Base-by-base conservation (phyloP, 2,797 vertebrate genomes). In the Varecia variegata region DNA sequence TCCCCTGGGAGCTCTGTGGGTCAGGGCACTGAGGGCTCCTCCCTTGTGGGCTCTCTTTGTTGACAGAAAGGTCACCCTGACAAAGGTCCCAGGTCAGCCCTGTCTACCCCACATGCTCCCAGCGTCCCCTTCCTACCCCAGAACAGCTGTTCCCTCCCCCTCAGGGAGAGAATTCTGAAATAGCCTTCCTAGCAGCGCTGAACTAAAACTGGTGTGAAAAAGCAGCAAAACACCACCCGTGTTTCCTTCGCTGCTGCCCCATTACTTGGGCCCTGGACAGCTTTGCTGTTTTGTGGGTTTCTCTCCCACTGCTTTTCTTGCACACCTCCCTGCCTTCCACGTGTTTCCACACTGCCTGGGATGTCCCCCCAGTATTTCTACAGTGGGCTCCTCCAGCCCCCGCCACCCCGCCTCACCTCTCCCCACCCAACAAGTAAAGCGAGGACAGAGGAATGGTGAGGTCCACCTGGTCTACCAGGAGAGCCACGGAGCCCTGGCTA, bases 181-280 rank as follows among this genome's bases (percentile, higher is more conserved):
- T 52, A 92, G 93, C 81, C 81, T 85, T 84, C 79, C 89, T 43
- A 77, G 93, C 58, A 88, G 82, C 7, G 0, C 65, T 27, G 54
- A 88, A 88, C 74, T 65, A 60, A 83, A 86, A 91, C 73, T 14
- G 23, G 79, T 3, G 2, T 23, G 23, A 38, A 71, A 84, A 65
- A 35, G 76, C 40, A 67, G 74, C 80, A 35, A 35, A 74, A 58
- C 13, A 2, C 71, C 3, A 1, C n/a, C 38, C 0, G 0, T 1
- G 80, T 17, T 60, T 52, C 85, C 85, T 74, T 40, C 2, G 0
- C 47, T 3, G 2, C 90, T 1, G 0, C 35, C 58, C 62, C 20
- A 30, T 25, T 13, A 14, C 18, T 10, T 3, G 0, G 40, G 52
- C 35, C 7, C 18, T 0, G 20, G 47, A 3, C 0, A 1, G 73